phyloP scores from a whole-genome alignment of 1,140 invertebrate genomes.

The Cotesia vestalis region DNA sequence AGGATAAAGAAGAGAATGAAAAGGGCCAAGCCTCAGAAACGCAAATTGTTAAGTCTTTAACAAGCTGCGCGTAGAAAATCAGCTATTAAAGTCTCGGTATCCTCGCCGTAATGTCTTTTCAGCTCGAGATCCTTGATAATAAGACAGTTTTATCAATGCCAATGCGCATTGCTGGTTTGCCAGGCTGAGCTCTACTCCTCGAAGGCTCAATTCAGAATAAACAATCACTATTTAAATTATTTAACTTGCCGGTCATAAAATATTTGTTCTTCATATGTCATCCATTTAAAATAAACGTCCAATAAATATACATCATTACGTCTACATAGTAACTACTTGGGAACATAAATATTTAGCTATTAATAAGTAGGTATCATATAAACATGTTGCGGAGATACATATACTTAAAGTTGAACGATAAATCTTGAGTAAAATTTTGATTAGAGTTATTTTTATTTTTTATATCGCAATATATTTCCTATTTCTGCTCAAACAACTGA shows the following conservation, averaged over 20 bases:
- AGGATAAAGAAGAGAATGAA: neutral
- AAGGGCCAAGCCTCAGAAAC: neutral
- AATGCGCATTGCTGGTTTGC: neutral
- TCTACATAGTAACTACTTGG: neutral
- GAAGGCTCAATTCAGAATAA: constrained; percentile 26
- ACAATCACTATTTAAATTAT: neutral
- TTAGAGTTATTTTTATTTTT: too few species aligned
- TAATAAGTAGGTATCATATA: too few species aligned
- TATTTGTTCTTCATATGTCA: neutral
- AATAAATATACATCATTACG: neutral
- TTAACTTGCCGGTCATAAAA: neutral
- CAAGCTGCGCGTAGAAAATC: constrained; percentile 13
- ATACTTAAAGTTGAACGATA: too few species aligned
- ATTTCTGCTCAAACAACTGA: too few species aligned
- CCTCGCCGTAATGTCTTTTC: neutral
- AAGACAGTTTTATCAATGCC: constrained; percentile 22
- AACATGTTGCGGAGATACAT: too few species aligned
- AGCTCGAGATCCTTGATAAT: neutral
- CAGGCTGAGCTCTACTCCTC: neutral
- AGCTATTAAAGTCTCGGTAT: constrained; percentile 26
- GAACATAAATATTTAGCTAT: too few species aligned
- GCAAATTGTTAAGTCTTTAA: constrained; percentile 8
- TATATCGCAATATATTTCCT: too few species aligned
- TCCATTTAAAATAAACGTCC: neutral
- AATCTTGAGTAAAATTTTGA: too few species aligned